A percentile compares a stretch with the other conserved stretches of the same genome.
Conservation (phyloP, 2,797 vertebrate species). For the Clarias laeviceps region DNA sequence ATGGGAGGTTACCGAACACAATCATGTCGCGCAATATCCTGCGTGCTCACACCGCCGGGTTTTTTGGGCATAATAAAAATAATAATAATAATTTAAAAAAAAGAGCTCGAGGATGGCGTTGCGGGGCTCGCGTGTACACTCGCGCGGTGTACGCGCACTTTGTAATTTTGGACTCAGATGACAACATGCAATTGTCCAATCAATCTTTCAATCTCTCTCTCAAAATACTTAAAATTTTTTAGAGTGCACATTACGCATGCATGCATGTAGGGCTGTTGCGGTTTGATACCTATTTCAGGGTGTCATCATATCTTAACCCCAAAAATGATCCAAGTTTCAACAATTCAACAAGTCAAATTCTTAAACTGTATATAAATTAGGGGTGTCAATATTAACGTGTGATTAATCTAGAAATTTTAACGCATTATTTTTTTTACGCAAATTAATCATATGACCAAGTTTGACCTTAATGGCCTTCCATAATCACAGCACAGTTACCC, state of each 20-base stretch:
- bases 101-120: neutral
- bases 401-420: too few relatives aligned
- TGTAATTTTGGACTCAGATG: constrained; percentile 79
- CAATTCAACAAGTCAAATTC: too few relatives aligned
- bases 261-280: neutral
- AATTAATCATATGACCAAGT: too few relatives aligned
- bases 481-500: too few relatives aligned
- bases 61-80: constrained; percentile 51
- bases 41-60: constrained; percentile 32
- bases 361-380: too few relatives aligned
- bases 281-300: neutral
- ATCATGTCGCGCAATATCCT: constrained; percentile 58
- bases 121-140: neutral
- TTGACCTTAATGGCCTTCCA: too few relatives aligned
- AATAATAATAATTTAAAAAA: neutral
- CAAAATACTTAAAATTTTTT: neutral
- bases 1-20: constrained; percentile 58
- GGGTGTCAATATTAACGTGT: too few relatives aligned
- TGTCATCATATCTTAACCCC: neutral
- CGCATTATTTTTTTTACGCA: too few relatives aligned
- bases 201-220: constrained; percentile 36
- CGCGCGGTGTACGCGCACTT: neutral
- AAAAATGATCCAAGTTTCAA: neutral
- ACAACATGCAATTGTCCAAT: constrained; percentile 59
- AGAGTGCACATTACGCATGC: neutral